phyloP scores from a whole-genome alignment of 2,113 vertebrate genomes.

The Strigops habroptila region DNA sequence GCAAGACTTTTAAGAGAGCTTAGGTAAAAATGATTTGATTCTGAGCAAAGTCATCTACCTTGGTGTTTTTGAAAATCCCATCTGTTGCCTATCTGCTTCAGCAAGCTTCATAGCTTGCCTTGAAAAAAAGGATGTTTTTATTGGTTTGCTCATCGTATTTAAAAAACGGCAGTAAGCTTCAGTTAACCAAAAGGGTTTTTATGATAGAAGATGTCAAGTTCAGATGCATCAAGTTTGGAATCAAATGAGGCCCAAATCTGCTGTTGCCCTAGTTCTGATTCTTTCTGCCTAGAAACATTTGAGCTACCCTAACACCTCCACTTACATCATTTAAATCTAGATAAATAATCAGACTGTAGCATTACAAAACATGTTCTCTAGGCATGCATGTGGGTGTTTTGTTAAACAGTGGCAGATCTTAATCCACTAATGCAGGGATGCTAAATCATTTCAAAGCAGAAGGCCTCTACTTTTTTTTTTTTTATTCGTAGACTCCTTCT shows the following conservation, averaged over 20 bases:
- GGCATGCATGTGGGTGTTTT: neutral
- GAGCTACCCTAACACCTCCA: neutral
- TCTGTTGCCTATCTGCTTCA: neutral
- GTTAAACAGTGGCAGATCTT: conserved; percentile 6
- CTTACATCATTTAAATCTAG: neutral
- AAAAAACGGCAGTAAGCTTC: neutral
- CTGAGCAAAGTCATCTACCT: neutral
- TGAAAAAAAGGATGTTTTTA: neutral
- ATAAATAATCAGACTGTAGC: neutral
- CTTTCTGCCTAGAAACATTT: neutral
- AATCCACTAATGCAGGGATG: neutral
- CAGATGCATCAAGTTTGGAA: neutral
- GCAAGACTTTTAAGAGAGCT: neutral
- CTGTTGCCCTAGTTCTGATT: neutral
- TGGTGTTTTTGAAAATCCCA: neutral
- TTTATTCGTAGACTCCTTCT: neutral
- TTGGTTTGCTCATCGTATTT: neutral
- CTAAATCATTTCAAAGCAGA: conserved; percentile 12
- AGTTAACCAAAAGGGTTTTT: neutral
- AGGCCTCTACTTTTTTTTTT: neutral
- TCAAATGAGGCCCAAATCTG: neutral
- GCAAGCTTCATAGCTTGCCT: neutral
- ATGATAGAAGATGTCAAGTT: neutral
- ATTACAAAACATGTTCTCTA: neutral
- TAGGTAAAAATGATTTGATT: neutral